These are phyloP conservation scores for Rutpela maculata DNA, from an alignment of 2,888 invertebrate species.

Conservation along the genomic window DNA sequence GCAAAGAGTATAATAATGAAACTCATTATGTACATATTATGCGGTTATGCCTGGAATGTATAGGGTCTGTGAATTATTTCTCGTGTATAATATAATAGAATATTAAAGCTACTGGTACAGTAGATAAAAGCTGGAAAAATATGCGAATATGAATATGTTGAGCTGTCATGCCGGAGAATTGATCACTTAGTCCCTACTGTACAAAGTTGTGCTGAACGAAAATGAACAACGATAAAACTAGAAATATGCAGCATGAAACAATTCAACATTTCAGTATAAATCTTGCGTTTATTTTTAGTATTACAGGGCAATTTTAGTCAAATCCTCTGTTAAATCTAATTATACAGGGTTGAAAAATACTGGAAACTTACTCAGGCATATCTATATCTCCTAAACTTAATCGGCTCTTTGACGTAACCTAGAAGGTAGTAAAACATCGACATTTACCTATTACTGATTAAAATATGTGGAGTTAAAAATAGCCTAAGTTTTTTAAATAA, in stretches of 20 bases:
- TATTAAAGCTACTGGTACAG: conserved; percentile 64
- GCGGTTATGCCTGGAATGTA: conserved; percentile 32
- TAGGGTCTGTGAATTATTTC: conserved; percentile 35
- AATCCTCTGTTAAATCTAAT: conserved; percentile 15
- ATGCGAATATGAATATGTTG: conserved; percentile 70
- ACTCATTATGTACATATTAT: conserved; percentile 34
- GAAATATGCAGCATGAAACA: conserved; percentile 41
- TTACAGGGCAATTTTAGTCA: conserved; percentile 18
- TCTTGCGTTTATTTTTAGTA: conserved; percentile 19
- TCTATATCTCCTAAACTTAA: too few relatives aligned
- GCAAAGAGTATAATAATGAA: background rate
- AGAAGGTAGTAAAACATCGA: too few relatives aligned
- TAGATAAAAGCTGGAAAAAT: conserved; percentile 61
- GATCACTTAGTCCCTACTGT: conserved; percentile 65
- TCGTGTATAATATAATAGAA: conserved; percentile 48
- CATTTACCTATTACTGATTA: too few relatives aligned
- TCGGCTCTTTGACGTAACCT: too few relatives aligned
- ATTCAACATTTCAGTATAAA: conserved; percentile 21
- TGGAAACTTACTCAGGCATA: too few relatives aligned
- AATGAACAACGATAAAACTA: conserved; percentile 45
- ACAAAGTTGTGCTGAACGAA: conserved; percentile 57
- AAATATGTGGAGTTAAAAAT: too few relatives aligned
- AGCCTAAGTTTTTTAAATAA: too few relatives aligned
- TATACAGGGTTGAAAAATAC: background rate
- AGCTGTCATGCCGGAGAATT: conserved; percentile 67